A percentile compares a stretch with the other conserved stretches of the same genome.
Conservation (phyloP, 2,113 vertebrate species). For the Hippocampus guttulatus region DNA sequence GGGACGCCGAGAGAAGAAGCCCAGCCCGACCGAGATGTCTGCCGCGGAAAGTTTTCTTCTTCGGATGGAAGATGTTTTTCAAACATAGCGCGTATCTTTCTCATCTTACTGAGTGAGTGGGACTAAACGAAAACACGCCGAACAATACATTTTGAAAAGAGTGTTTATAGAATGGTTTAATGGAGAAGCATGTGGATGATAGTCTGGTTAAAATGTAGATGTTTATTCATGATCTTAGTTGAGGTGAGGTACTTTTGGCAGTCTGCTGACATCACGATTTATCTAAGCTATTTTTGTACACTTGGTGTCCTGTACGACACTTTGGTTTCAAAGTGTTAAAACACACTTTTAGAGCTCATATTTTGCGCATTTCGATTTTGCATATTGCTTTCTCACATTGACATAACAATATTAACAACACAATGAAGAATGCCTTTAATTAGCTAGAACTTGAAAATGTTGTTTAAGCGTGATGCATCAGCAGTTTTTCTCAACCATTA, state of each 20-base stretch:
- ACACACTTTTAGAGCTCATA: neutral
- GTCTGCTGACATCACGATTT: neutral
- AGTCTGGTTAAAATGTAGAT: neutral
- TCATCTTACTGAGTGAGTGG: constrained; percentile 35
- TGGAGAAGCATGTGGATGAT: neutral
- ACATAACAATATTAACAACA: neutral
- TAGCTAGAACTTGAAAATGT: neutral
- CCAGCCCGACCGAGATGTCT: constrained; percentile 12
- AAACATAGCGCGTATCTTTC: constrained; percentile 37
- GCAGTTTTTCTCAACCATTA: neutral
- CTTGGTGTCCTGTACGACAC: neutral
- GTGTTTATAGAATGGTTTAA: neutral
- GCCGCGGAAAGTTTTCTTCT: constrained; percentile 47
- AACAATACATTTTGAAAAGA: neutral
- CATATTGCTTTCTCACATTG: neutral
- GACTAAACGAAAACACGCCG: neutral
- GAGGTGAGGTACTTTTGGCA: neutral
- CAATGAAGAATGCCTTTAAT: neutral
- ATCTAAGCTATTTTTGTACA: neutral
- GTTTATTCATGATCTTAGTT: neutral
- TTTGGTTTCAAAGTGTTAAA: neutral
- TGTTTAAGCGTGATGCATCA: neutral
- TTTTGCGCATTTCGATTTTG: neutral
- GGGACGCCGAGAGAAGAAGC: neutral
- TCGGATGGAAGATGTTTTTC: constrained; percentile 42